These are phyloP conservation scores for Pyxicephalus adspersus DNA, from an alignment of 2,113 vertebrate species.

Conservation along the genomic window DNA sequence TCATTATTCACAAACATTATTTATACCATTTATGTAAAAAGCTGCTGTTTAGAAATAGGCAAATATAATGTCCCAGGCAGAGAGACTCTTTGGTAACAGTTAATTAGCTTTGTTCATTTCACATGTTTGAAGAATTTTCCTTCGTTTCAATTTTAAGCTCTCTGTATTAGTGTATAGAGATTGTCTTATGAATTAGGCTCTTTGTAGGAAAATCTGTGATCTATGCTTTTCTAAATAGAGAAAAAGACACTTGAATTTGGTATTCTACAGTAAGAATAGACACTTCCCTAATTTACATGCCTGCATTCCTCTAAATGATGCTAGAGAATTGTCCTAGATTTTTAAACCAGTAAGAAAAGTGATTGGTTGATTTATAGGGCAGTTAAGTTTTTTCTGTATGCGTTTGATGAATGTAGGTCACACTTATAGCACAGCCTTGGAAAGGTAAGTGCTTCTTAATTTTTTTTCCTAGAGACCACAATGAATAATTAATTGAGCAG, in stretches of 20 bases:
- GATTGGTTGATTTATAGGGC: slow-evolving; percentile 32
- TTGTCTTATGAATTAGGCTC: neutral
- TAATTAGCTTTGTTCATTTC: too few relatives aligned
- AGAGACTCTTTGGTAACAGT: too few relatives aligned
- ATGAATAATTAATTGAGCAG: too few relatives aligned
- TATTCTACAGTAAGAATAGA: slow-evolving; percentile 16
- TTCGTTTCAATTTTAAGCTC: too few relatives aligned
- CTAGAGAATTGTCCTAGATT: slow-evolving; percentile 34
- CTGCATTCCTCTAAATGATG: slow-evolving; percentile 22
- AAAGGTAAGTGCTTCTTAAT: too few relatives aligned
- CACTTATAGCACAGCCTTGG: neutral
- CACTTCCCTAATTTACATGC: slow-evolving; percentile 16
- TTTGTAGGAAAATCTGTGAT: neutral
- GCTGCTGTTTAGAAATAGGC: too few relatives aligned
- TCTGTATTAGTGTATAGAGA: too few relatives aligned
- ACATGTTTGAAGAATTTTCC: too few relatives aligned
- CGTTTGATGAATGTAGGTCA: slow-evolving; percentile 42
- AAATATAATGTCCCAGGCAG: too few relatives aligned
- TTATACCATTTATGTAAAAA: too few relatives aligned
- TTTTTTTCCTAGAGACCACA: too few relatives aligned
- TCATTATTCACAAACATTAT: too few relatives aligned
- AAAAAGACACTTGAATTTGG: neutral
- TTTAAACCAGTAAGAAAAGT: slow-evolving; percentile 24
- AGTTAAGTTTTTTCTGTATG: slow-evolving; percentile 8
- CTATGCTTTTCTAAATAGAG: neutral